Base-by-base conservation (phyloP, 2,113 vertebrate species). In the Sardina pilchardus region DNA sequence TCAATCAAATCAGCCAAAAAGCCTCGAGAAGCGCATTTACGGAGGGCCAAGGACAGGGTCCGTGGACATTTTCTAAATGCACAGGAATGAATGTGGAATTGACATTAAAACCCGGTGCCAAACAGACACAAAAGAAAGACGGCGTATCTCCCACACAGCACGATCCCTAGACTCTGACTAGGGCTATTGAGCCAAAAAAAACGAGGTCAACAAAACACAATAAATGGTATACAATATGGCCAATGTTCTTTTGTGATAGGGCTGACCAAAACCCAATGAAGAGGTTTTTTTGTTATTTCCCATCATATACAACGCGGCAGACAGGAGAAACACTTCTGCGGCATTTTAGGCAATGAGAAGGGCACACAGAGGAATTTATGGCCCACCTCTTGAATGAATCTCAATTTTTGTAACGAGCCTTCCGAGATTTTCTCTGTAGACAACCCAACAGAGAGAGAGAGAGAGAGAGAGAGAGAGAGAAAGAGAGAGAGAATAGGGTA, bases 121-220 rank as follows among this genome's bases (percentile, higher is more conserved):
- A 36, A 36, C 67, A 75, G 10, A 34, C 34, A 75, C 39, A 12
- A 75, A 16, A 36, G 67, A 34, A 17, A 75, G 67, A 34, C 26
- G 14, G 30, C 67, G 36, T 75, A 36, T 75, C 30, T 75, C 30
- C 30, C 26, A 17, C 67, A 34, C 3, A 75, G 67, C 4, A 16
- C 4, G 30, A 75, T 75, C 67, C 67, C 34, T 75, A 36, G 67
- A 36, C 67, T 36, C 67, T 36, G 26, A 34, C n/a, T 34, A 71
- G 26, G n/a, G 3, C 63, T 71, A 71, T 30, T 71, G 10, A 75
- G 67, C 26, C 67, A 75, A 36, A 75, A 36, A 16, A 36, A 75
- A 36, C 5, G 26, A 75, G 67, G 67, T 90, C 87, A 88, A 86
- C 86, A 84, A 86, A 75, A 91, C 88, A 83, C 67, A 34, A 81